phyloP scores from a whole-genome alignment of 2,797 vertebrate species.

The Paramormyrops hopkinsi region DNA sequence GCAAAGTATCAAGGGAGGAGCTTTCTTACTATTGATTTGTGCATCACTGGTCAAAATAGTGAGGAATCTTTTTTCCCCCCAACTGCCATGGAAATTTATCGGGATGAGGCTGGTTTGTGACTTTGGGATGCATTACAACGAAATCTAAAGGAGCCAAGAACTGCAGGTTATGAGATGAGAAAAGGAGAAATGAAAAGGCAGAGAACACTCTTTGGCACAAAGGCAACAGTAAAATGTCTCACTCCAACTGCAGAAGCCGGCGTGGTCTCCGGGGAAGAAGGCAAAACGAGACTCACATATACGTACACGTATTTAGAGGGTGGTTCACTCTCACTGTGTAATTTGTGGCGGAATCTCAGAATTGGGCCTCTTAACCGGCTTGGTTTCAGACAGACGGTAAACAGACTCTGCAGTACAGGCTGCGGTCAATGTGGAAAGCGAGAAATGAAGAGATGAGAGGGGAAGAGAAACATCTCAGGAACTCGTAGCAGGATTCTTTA shows the following conservation, averaged over 20 bases:
- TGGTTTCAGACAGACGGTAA: background rate
- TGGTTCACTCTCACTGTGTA: background rate
- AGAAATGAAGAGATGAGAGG: background rate
- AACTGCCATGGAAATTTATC: background rate
- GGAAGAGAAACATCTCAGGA: background rate
- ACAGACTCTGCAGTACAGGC: background rate
- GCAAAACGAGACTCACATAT: background rate
- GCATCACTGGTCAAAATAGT: background rate
- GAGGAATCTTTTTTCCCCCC: background rate
- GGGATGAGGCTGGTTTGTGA: background rate
- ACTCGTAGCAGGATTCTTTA: background rate
- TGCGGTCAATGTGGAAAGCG: background rate
- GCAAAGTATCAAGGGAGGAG: background rate
- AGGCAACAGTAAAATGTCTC: background rate
- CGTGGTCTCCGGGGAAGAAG: background rate
- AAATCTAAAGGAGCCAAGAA: background rate
- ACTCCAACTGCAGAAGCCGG: background rate
- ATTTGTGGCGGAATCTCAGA: constrained; percentile 14
- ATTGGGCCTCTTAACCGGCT: background rate
- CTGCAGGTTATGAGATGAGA: background rate
- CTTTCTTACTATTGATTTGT: background rate
- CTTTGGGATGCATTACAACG: background rate
- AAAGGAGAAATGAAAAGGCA: background rate
- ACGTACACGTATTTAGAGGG: constrained; percentile 3
- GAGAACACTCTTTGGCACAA: background rate